A percentile compares a stretch with the other conserved stretches of the same genome.
Conservation (phyloP, 2,888 invertebrate species). For the Cephus rjabovi region DNA sequence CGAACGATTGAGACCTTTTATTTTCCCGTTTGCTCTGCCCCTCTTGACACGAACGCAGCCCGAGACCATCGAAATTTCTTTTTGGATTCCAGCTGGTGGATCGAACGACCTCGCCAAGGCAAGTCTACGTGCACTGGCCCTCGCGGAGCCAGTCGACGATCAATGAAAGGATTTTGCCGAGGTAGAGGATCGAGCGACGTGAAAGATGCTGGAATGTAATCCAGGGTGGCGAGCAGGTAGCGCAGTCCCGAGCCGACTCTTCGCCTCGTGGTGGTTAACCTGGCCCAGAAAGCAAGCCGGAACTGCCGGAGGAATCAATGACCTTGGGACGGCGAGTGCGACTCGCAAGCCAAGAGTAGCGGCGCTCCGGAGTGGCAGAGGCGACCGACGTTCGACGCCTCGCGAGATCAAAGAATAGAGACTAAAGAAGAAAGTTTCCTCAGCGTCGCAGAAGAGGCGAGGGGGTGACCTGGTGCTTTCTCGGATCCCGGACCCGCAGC, state of each 20-base stretch:
- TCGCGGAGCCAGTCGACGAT: not conserved
- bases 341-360: not conserved
- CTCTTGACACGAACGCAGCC: too few species aligned
- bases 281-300: conserved; percentile 64
- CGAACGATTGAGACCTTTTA: too few species aligned
- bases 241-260: not conserved
- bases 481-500: not conserved
- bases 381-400: not conserved
- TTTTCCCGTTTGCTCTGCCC: too few species aligned
- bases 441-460: not conserved
- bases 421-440: conserved; percentile 2
- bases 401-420: not conserved
- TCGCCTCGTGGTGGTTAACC: conserved; percentile 48
- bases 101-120: not conserved
- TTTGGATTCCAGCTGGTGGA: too few species aligned
- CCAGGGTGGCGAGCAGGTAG: too few species aligned
- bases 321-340: conserved; percentile 52
- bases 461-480: not conserved
- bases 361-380: not conserved
- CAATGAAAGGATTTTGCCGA: not conserved
- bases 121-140: not conserved
- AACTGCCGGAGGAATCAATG: conserved; percentile 63
- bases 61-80: too few species aligned
- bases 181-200: not conserved
- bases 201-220: not conserved